Evolutionary conservation across 2,797 vertebrate species (phyloP).

Genomic region (Malacoctenus gilli): DNA sequence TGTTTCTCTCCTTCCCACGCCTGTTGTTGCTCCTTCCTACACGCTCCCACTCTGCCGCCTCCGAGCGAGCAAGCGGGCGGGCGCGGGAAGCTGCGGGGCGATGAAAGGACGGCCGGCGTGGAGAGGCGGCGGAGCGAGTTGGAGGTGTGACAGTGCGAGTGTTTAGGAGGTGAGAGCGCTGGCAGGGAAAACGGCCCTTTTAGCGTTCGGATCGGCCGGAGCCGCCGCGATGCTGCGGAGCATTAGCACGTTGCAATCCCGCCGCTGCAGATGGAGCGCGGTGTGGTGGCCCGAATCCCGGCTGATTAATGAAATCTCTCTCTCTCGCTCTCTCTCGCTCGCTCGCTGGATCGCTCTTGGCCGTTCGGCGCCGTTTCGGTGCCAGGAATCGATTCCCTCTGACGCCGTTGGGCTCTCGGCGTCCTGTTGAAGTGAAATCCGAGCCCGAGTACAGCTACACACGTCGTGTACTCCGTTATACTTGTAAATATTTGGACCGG

Average conservation of each 20-base stretch:
- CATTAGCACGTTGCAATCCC: conserved; percentile 36
- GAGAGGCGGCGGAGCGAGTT: background rate
- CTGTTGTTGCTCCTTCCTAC: conserved; percentile 54
- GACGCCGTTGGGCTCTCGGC: conserved; percentile 26
- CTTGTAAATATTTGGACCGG: too few species aligned
- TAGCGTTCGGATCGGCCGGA: conserved; percentile 53
- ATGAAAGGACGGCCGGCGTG: too few species aligned
- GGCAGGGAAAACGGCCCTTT: conserved; percentile 55
- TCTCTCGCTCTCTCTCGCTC: conserved; percentile 27
- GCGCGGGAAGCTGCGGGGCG: too few species aligned
- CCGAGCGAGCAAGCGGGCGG: background rate
- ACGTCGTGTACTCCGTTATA: too few species aligned
- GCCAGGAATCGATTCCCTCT: conserved; percentile 59
- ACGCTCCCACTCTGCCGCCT: conserved; percentile 50
- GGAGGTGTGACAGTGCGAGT: conserved; percentile 51
- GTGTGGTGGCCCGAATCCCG: conserved; percentile 61
- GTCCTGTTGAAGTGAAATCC: too few species aligned
- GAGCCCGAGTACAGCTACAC: too few species aligned
- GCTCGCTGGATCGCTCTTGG: conserved; percentile 42
- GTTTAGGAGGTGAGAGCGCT: conserved; percentile 52
- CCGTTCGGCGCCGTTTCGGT: conserved; percentile 50
- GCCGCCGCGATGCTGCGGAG: conserved; percentile 51
- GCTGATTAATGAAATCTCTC: conserved; percentile 73
- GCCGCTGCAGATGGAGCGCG: conserved; percentile 62
- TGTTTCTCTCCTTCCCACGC: conserved; percentile 57